Evolutionary conservation across 2,888 invertebrate species (phyloP), one percentile per base, ranked within the genome.

Genomic region (Cacoxenus indagator): DNA sequence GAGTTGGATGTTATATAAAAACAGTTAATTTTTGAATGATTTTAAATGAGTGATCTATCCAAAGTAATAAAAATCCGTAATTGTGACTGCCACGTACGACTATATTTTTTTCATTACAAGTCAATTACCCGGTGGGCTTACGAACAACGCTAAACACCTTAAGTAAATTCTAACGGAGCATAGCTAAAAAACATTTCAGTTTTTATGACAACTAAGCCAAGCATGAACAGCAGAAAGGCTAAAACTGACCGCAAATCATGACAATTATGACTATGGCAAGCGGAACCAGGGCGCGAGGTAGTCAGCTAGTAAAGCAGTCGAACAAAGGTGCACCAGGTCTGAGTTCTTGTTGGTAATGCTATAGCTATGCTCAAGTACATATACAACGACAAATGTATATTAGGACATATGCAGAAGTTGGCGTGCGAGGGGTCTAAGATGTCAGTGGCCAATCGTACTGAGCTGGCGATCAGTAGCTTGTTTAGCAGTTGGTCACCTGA

Each of bases 191-290:
- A 62, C 24, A 45, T 19, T 62, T 19, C 19, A 24, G 24, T 62
- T 62, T 62, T 45, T 26, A 62, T 62, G 27, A 31, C 27, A 48
- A 67, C 62, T 54, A 61, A 61, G 43, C 54, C 51, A 67, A 62
- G 43, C 67, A 43, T 67, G 62, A 51, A 61, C 54, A 51, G 45
- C 5, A 9, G 55, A 51, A 51, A 55, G 43, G n/a, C 37, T 24
- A 14, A 29, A 65, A 55, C 54, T n/a, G 45, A 65, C 31, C 31
- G 51, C 51, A 43, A 27, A 29, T 19, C 24, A 62, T 14, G 37
- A 45, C 22, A 62, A 62, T 45, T 45, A 45, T 14, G 43, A 51
- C 9, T 37, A 4, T 6, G 31, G 19, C 48, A 48, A 17, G 48
- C 19, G 17, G 19, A 59, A 59, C 22, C 17, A 45, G 4, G 43